Evolutionary conservation across 1,140 invertebrate genomes (phyloP), one percentile per base, ranked within the genome.

Genomic region (Mamestra configurata): DNA sequence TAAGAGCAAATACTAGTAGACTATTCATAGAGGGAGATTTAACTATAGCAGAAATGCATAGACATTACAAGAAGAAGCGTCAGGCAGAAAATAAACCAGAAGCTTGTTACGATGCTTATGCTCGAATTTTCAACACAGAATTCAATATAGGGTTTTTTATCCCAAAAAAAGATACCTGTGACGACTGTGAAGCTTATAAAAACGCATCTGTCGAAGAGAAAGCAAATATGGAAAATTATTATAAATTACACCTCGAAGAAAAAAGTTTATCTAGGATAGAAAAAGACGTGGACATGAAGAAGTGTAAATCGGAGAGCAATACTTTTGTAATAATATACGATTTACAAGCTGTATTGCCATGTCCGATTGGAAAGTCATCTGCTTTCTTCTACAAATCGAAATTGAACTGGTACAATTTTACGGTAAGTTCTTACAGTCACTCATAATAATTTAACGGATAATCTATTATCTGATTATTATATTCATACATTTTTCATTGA

Each of bases 21-120:
- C 77, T 82, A 27, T 93, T 82, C 77, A 91, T 92, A 77, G 88
- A 91, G 46, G 89, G 88, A 22, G 82, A 83, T 15, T 90, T 88
- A 77, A 87, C 85, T 20, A 22, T 92, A 22, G 85, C 87, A 61
- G 86, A 92, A 77, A 71, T 93, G 8, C 83, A 90, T 49, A 81
- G 88, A 79, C 85, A 90, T 64, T 92, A 92, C 73, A 57, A 46
- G 1, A 68, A 86, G 61, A 15, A 79, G 27, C 83, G 84, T 43
- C 79, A 83, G 51, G 15, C 79, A 77, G 61, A 81, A 64, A 82
- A 83, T 43, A 82, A 82, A 61, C 68, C 79, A 55, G 66, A 37
- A 81, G 86, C 75, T 18, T 85, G 85, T 66, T 86, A 88, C 66
- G 81, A 80, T 49, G 84, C 88, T 18, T 92, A 87, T 80, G n/a